Conservation (phyloP, 2,113 vertebrate species). For the Cyprinodon variegatus region DNA sequence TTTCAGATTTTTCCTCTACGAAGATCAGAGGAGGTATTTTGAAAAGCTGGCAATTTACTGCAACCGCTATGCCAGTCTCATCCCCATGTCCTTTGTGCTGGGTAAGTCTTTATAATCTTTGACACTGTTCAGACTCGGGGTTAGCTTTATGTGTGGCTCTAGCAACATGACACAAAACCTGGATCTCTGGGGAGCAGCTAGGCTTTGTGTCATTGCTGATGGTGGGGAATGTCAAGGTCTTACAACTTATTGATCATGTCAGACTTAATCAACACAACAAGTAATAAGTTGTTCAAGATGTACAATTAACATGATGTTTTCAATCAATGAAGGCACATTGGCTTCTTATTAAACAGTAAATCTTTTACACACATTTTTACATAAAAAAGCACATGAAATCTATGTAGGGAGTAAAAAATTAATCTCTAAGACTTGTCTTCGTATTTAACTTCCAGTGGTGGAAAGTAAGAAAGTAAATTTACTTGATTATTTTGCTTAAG, state of each 20-base stretch:
- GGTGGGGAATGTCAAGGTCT: too few relatives aligned
- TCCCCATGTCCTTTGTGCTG: constrained; percentile 91
- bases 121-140: background rate
- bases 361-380: background rate
- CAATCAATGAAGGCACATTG: background rate
- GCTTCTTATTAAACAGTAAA: background rate
- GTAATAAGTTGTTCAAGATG: background rate
- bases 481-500: too few relatives aligned
- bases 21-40: constrained; percentile 87
- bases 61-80: constrained; percentile 91
- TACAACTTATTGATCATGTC: background rate
- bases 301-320: background rate
- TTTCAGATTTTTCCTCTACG: constrained; percentile 82
- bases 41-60: constrained; percentile 94
- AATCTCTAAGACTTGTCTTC: background rate
- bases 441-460: background rate
- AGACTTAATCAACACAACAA: background rate
- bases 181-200: too few relatives aligned
- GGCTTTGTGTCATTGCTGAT: too few relatives aligned
- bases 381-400: background rate
- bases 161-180: background rate
- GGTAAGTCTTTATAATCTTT: constrained; percentile 72
- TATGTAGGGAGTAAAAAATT: background rate
- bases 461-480: background rate
- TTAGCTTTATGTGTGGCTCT: background rate